Evolutionary conservation across 2,113 vertebrate species (phyloP).

Genomic region (Ptilonorhynchus violaceus): DNA sequence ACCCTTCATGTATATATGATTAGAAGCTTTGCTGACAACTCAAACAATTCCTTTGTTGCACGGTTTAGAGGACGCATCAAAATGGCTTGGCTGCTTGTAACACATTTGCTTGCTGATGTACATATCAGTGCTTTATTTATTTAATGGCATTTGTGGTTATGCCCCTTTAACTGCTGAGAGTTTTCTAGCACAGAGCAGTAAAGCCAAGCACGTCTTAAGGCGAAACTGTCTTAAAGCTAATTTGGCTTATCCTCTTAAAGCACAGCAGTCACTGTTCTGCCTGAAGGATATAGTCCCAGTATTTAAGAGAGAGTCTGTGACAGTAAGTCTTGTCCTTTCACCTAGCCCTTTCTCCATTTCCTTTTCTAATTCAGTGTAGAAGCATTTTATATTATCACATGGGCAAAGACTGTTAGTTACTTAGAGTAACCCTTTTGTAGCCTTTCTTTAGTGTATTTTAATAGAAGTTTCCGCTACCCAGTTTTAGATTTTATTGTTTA

Average conservation of each 20-base stretch:
- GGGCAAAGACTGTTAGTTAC: background rate
- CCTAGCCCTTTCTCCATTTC: background rate
- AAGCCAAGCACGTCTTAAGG: background rate
- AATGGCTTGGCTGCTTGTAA: background rate
- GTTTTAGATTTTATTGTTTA: background rate
- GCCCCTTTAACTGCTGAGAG: background rate
- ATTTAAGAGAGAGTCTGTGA: background rate
- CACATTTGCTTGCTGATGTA: background rate
- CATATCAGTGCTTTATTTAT: background rate
- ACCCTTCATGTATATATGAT: background rate
- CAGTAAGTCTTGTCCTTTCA: background rate
- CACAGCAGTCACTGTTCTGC: background rate
- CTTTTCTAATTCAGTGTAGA: background rate
- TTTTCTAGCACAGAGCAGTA: background rate
- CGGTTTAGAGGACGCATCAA: background rate
- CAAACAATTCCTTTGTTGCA: background rate
- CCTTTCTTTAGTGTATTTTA: background rate
- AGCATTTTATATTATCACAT: background rate
- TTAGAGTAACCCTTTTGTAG: background rate
- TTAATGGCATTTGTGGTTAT: background rate
- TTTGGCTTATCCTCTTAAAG: slow-evolving; percentile 37
- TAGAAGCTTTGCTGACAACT: background rate
- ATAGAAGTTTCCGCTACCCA: background rate
- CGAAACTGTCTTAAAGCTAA: slow-evolving; percentile 20
- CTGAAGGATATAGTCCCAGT: background rate